phyloP scores from a whole-genome alignment of 2,797 vertebrate genomes.

The Rhyacichthys aspro region DNA sequence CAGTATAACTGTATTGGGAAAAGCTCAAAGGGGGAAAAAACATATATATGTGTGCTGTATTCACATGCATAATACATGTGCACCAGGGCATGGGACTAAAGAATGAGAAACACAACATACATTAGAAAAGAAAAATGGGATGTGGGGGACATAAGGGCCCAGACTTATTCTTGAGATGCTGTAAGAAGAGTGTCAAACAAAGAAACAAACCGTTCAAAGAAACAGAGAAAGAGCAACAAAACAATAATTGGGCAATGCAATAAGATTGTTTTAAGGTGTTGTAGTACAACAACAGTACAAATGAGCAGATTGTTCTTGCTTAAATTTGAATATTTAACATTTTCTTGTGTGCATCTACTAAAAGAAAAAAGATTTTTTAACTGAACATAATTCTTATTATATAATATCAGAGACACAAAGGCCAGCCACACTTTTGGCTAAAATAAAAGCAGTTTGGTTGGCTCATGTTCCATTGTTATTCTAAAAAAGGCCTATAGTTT shows the following conservation, averaged over 20 bases:
- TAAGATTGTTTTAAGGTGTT: slow-evolving; percentile 3
- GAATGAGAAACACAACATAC: slow-evolving; percentile 43
- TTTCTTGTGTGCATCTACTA: too few relatives aligned
- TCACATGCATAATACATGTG: slow-evolving; percentile 60
- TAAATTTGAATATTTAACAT: too few relatives aligned
- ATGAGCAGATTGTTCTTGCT: slow-evolving; percentile 4
- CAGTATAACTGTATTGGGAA: slow-evolving; percentile 32
- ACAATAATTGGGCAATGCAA: neutral
- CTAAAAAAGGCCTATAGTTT: too few relatives aligned
- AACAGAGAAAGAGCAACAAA: slow-evolving; percentile 10
- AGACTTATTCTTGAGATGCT: slow-evolving; percentile 41
- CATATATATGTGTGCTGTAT: slow-evolving; percentile 25
- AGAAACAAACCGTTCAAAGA: too few relatives aligned
- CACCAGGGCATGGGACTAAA: slow-evolving; percentile 44
- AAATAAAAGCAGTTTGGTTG: too few relatives aligned
- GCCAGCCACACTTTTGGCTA: too few relatives aligned
- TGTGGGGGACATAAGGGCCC: slow-evolving; percentile 29
- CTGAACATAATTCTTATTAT: too few relatives aligned
- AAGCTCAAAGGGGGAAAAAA: slow-evolving; percentile 28
- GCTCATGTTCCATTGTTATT: too few relatives aligned
- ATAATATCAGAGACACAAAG: too few relatives aligned
- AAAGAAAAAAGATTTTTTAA: too few relatives aligned
- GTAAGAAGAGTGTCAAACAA: slow-evolving; percentile 52
- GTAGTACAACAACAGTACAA: too few relatives aligned
- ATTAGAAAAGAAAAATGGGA: slow-evolving; percentile 29